These are phyloP conservation scores for Equus przewalskii DNA, from an alignment of 2,113 vertebrate species.

Conservation along the genomic window DNA sequence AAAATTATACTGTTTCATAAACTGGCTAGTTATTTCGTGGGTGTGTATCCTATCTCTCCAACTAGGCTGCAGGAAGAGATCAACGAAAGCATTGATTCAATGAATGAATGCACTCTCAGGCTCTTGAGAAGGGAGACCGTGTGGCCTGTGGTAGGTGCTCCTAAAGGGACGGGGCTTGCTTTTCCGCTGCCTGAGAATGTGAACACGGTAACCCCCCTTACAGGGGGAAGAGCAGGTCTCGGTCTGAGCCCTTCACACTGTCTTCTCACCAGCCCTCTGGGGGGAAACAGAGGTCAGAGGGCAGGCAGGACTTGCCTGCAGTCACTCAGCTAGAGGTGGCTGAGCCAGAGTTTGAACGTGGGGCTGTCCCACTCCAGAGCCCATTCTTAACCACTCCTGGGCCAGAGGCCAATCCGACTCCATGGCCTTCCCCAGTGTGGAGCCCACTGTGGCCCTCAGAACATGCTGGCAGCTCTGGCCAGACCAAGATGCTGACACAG, in stretches of 20 bases:
- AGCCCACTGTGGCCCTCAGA: background rate
- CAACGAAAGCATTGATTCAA: background rate
- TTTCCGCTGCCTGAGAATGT: background rate
- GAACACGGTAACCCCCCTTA: background rate
- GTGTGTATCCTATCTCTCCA: background rate
- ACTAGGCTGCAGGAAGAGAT: background rate
- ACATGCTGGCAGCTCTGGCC: background rate
- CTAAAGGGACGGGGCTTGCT: background rate
- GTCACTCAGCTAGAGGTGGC: background rate
- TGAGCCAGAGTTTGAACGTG: background rate
- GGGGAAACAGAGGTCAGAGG: background rate
- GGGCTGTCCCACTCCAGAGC: background rate
- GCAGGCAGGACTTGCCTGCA: background rate
- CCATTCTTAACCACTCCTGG: background rate
- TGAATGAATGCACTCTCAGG: background rate
- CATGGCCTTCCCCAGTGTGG: background rate
- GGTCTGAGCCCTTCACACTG: background rate
- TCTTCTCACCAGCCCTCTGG: background rate
- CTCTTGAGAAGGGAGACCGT: background rate
- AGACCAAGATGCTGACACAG: slow-evolving; percentile 58
- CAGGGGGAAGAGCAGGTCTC: background rate
- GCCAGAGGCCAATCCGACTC: background rate
- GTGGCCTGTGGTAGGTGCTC: background rate
- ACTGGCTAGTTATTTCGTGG: background rate
- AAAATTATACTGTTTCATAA: background rate